A percentile compares a stretch with the other conserved stretches of the same genome.
Evolutionary conservation across 1,140 invertebrate species (phyloP).

Genomic region (Diabrotica virgifera): DNA sequence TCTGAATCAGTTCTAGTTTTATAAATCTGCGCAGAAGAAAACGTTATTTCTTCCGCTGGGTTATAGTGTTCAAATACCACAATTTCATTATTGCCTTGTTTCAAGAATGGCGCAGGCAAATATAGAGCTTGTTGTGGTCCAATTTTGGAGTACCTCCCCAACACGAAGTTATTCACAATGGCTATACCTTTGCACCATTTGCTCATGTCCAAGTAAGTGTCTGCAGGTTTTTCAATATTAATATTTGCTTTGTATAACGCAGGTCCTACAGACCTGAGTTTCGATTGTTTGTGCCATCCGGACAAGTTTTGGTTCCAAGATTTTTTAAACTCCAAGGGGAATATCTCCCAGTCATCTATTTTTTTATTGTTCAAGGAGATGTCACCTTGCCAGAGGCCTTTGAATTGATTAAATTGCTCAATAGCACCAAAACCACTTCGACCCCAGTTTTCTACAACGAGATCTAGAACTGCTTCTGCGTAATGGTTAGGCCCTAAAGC

Average conservation of each 20-base stretch:
- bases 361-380: slow-evolving; percentile 48
- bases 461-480: slow-evolving; percentile 48
- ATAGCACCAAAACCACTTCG: slow-evolving; percentile 56
- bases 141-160: slow-evolving; percentile 56
- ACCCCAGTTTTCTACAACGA: slow-evolving; percentile 61
- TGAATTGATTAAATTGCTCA: slow-evolving; percentile 50
- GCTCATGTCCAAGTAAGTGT: slow-evolving; percentile 48
- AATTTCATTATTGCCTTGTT: slow-evolving; percentile 51
- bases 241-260: slow-evolving; percentile 39
- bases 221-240: slow-evolving; percentile 23
- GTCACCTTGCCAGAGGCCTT: slow-evolving; percentile 52
- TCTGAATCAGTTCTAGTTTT: slow-evolving; percentile 2
- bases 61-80: slow-evolving; percentile 45
- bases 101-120: slow-evolving; percentile 56
- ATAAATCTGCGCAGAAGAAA: slow-evolving; percentile 5
- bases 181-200: slow-evolving; percentile 58
- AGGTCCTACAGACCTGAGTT: slow-evolving; percentile 34
- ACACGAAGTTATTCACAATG: slow-evolving; percentile 63
- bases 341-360: slow-evolving; percentile 51
- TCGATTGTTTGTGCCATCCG: slow-evolving; percentile 44
- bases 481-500: slow-evolving; percentile 8
- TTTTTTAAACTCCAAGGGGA: slow-evolving; percentile 54
- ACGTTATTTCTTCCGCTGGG: slow-evolving; percentile 1
- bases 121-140: slow-evolving; percentile 61
- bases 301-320: slow-evolving; percentile 45